Base-by-base conservation (phyloP, 2,888 invertebrate genomes). In the Tipula unca region DNA sequence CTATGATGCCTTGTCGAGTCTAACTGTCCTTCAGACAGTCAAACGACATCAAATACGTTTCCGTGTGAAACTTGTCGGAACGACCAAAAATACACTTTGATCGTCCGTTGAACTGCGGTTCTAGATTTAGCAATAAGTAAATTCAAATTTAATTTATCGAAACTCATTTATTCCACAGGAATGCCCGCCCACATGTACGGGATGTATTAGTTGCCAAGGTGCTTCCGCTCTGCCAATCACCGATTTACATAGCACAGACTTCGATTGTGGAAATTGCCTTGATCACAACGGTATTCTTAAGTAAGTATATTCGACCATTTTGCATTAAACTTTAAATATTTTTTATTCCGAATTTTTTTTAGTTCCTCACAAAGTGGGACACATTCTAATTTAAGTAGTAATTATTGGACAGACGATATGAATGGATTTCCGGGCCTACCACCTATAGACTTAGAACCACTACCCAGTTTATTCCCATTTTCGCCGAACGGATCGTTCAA, bases 391-490 rank as follows among this genome's bases (percentile, higher is more conserved):
- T 87, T 88, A 87, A 89, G 88, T 87, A 88, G 88, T 86, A 92
- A 91, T 87, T 93, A 92, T 88, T 94, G 94, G 94, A 89, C 92
- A 29, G 92, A 93, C 88, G 96, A 96, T 91, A 96, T 96, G 90
- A 96, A 96, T 94, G 96, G 95, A 85, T 97, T 96, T 91, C 95
- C 96, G 0, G 90, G 91, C 42, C 91, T 97, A 88, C 96, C 96
- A 29, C 93, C 95, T 0, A 91, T 97, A 88, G 97, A 97, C 89
- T 92, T 97, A 89, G 97, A 98, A 89, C 96, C 97, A 6, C 90
- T 97, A 87, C 96, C 97, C 0, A 95, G 95, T 86, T 93, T 97
- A 85, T 97, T 97, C 88, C 95, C 97, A 1, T 96, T 97, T 90
- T 96, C 96, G 85, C 96, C 97, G 0, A 95, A 95, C 89, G 93